Evolutionary conservation across 2,888 invertebrate species (phyloP).

Genomic region (Pachymerium ferrugineum): DNA sequence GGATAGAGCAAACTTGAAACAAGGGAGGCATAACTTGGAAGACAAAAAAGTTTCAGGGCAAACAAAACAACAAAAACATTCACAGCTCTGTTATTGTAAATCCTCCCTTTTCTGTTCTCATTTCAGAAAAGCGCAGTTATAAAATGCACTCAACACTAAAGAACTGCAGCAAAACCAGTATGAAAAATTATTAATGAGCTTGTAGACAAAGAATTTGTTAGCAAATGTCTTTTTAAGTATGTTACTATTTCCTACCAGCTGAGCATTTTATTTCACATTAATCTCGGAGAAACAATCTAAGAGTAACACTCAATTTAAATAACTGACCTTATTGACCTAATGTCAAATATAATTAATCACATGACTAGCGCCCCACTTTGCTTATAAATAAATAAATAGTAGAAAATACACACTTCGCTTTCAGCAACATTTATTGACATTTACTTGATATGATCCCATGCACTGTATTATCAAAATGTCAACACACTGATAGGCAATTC

Average conservation of each 20-base stretch:
- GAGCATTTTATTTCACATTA: not conserved
- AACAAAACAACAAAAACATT: not conserved
- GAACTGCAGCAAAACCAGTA: too few species aligned
- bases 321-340: not conserved
- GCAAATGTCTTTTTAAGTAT: too few species aligned
- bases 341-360: conserved; percentile 10
- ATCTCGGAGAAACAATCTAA: not conserved
- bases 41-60: too few species aligned
- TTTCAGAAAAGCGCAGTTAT: too few species aligned
- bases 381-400: not conserved
- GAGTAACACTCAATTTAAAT: not conserved
- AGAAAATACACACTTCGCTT: not conserved
- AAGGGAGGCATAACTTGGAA: not conserved
- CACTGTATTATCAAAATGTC: conserved; percentile 3
- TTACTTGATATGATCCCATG: not conserved
- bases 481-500: not conserved
- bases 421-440: not conserved
- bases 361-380: not conserved
- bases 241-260: too few species aligned
- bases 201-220: too few species aligned
- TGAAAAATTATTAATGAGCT: too few species aligned
- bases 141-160: too few species aligned
- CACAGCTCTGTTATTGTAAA: too few species aligned
- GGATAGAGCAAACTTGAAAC: not conserved
- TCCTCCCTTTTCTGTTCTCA: too few species aligned